These are phyloP conservation scores for Adelphocoris suturalis DNA, from an alignment of 2,888 invertebrate species.

Conservation along the genomic window DNA sequence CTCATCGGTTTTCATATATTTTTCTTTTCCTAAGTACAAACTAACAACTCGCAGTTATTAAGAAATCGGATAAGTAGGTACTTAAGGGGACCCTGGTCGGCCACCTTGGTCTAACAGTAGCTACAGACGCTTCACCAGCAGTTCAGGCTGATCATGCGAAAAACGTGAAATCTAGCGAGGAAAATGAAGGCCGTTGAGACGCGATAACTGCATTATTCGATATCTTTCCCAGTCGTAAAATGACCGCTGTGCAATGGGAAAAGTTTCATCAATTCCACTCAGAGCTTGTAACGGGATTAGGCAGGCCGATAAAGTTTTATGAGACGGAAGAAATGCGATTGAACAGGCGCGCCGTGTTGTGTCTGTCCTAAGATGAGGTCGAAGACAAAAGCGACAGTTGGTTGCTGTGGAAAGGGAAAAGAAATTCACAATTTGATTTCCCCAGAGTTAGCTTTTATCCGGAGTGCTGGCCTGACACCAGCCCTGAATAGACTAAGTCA, in stretches of 20 bases:
- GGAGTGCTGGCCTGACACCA: neutral
- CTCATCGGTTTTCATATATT: neutral
- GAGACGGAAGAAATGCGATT: neutral
- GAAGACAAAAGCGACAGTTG: neutral
- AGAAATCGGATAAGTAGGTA: no score
- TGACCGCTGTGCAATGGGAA: neutral
- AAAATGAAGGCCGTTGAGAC: no score
- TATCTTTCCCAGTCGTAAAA: no score
- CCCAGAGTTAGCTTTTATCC: neutral
- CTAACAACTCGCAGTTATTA: neutral
- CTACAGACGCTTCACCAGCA: no score
- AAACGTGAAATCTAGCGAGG: no score
- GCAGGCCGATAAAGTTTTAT: neutral
- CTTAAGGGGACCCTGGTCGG: no score
- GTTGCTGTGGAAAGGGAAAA: neutral
- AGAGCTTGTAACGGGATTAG: neutral
- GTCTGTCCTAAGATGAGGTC: neutral
- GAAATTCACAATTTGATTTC: slow-evolving; percentile 16
- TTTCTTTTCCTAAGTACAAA: neutral
- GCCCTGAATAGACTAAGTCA: neutral
- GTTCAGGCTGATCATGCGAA: no score
- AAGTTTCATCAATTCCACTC: neutral
- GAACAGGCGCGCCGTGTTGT: neutral
- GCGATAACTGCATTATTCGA: no score
- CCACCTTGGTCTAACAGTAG: no score